Base-by-base conservation (phyloP, 2,888 invertebrate genomes). In the Cephalotes varians region DNA sequence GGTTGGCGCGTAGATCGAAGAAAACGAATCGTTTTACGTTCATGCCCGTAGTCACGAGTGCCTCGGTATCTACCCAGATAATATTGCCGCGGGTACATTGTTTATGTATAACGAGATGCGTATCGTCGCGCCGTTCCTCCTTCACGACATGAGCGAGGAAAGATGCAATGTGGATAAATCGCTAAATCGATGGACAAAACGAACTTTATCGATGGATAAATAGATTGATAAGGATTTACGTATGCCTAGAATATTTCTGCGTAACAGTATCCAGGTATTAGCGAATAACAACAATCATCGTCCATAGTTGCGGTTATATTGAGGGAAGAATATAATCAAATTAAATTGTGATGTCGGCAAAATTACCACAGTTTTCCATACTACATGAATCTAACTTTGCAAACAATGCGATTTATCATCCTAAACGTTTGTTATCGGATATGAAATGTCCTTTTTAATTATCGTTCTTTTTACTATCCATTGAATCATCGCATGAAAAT, bases 1-100 rank as follows among this genome's bases (percentile, higher is more conserved):
- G 89, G 83, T 85, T 83, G 82, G 72, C 82, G 83, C 76, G 81
- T 77, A 85, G 73, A 84, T 77, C 82, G 64, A 60, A 69, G 76
- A 31, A 54, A 31, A 54, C 71, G 62, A 65, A 79, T 56, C 77
- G 64, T 73, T 81, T 83, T 69, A 79, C 79, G 60, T 76, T 76
- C 86, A 84, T 72, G 76, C 60, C 69, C 34, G 83, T 81, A 73
- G 74, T 40, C 51, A 79, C 37, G 81, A 44, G 44, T 44, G 64
- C 34, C 47, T 47, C 65, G 67, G 60, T 56, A 64, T 80, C 72
- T 64, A 25, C 56, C 44, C 80, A 49, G 80, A 81, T 83, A 83
- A 65, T 81, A 83, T 83, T 83, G 83, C 83, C 81, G 72, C 83
- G 83, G 83, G 83, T 83, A 72, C 72, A 83, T 83, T 83, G 83